These are phyloP conservation scores for Camptogramma bilineatum DNA, from an alignment of 2,888 invertebrate species.

Conservation along the genomic window DNA sequence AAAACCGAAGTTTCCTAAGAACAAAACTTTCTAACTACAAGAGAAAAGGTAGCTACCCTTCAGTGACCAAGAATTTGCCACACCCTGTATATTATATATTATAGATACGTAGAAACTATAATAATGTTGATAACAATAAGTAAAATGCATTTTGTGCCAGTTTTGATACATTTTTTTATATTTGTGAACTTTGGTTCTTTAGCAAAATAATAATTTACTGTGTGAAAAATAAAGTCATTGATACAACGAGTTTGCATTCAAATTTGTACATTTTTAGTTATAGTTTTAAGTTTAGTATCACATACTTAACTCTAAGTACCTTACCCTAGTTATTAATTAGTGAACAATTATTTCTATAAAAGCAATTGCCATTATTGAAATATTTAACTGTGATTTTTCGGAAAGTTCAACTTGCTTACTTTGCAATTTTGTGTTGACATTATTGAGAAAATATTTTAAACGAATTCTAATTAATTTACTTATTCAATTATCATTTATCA, in stretches of 20 bases:
- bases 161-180: neutral
- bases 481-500: constrained; percentile 4
- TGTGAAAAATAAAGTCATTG: constrained; percentile 11
- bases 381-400: constrained; percentile 82
- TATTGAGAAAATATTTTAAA: constrained; percentile 19
- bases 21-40: too few relatives aligned
- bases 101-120: neutral
- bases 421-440: constrained; percentile 6
- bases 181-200: neutral
- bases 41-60: too few relatives aligned
- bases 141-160: constrained; percentile 11
- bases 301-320: constrained; percentile 69
- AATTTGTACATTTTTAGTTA: constrained; percentile 19
- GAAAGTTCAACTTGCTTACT: constrained; percentile 64
- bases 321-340: constrained; percentile 59
- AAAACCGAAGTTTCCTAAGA: too few relatives aligned
- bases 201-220: neutral
- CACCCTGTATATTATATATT: too few relatives aligned
- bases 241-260: constrained; percentile 36
- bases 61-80: too few relatives aligned
- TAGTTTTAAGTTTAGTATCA: constrained; percentile 52
- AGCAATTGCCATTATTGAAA: constrained; percentile 78
- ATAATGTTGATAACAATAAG: neutral
- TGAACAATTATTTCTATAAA: constrained; percentile 59
- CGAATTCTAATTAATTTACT: constrained; percentile 1